Evolutionary conservation across 2,888 invertebrate species (phyloP).

Genomic region (Atethmia centrago): DNA sequence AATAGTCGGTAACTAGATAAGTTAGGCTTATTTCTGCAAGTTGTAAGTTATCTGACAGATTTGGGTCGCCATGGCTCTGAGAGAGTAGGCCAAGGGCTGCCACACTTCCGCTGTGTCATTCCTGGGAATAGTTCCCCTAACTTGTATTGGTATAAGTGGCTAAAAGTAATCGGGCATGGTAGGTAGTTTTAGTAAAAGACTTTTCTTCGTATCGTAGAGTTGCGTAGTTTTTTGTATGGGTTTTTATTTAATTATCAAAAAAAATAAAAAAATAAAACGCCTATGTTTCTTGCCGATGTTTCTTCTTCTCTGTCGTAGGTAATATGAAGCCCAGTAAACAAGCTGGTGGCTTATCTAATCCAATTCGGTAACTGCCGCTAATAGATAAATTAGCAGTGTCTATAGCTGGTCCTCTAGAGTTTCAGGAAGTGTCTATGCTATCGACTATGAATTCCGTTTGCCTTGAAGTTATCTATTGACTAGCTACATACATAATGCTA

Average conservation of each 20-base stretch:
- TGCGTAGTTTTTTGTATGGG: neutral
- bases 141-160: slow-evolving; percentile 29
- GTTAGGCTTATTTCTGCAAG: slow-evolving; percentile 31
- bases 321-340: neutral
- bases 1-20: slow-evolving; percentile 40
- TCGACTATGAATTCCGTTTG: neutral
- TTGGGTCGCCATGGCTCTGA: slow-evolving; percentile 34
- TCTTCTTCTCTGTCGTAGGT: neutral
- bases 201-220: neutral
- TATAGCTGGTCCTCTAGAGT: neutral
- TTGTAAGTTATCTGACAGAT: slow-evolving; percentile 55
- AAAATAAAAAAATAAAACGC: no score
- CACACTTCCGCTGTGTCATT: slow-evolving; percentile 30
- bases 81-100: slow-evolving; percentile 39
- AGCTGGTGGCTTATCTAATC: neutral
- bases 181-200: neutral
- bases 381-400: neutral
- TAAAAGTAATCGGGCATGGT: slow-evolving; percentile 24
- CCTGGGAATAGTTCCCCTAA: slow-evolving; percentile 23
- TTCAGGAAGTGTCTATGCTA: neutral
- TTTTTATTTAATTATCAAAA: no score
- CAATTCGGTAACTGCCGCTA: neutral
- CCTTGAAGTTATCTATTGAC: neutral
- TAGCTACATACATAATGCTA: neutral
- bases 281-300: neutral